A percentile compares a stretch with the other conserved stretches of the same genome.
Evolutionary conservation across 2,797 vertebrate species (phyloP).

Genomic region (Oreortyx pictus): DNA sequence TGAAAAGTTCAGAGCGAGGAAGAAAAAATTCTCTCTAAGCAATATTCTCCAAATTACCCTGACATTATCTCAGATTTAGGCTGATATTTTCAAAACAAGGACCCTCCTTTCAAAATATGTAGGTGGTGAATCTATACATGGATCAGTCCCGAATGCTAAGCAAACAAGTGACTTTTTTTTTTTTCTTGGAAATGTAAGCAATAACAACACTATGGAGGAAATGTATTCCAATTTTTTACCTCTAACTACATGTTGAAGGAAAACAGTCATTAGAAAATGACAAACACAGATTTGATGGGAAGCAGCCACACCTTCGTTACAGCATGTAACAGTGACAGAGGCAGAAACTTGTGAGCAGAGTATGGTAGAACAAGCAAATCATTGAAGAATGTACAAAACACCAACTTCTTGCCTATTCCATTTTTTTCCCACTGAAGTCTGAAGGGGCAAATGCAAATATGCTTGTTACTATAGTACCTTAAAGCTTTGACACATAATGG

Average conservation of each 20-base stretch:
- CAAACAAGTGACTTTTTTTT: not conserved
- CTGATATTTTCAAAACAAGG: not conserved
- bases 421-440: not conserved
- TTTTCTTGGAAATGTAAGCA: not conserved
- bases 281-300: not conserved
- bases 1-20: not conserved
- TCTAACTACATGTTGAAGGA: not conserved
- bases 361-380: not conserved
- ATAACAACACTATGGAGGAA: not conserved
- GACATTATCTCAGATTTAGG: not conserved
- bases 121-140: not conserved
- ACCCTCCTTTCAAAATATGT: slow-evolving; percentile 8
- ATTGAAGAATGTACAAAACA: not conserved
- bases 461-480: not conserved
- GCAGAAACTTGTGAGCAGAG: not conserved
- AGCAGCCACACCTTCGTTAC: not conserved
- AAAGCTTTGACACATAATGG: not conserved
- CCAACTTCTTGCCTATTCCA: not conserved
- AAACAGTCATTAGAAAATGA: slow-evolving; percentile 19
- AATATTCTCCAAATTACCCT: not conserved
- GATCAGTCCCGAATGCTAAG: not conserved
- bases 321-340: not conserved
- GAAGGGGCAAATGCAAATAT: not conserved
- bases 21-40: not conserved
- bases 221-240: not conserved